phyloP scores from a whole-genome alignment of 2,113 vertebrate species.

The Cygnus buccinator region DNA sequence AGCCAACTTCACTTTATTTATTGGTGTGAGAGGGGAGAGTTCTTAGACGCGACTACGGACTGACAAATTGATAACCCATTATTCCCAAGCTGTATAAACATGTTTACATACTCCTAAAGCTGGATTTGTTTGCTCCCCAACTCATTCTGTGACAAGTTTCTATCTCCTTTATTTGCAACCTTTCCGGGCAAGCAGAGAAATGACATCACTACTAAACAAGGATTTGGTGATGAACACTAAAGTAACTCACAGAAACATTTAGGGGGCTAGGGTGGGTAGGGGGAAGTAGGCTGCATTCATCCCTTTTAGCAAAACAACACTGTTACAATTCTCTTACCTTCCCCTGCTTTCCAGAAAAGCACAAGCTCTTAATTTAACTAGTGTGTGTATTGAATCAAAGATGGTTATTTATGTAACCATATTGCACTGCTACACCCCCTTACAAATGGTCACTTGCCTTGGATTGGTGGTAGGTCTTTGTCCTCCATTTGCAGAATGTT shows the following conservation, averaged over 20 bases:
- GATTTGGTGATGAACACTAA: conserved; percentile 54
- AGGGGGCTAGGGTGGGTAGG: background rate
- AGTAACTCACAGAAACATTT: background rate
- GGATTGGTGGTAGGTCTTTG: conserved; percentile 25
- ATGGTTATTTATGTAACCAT: conserved; percentile 38
- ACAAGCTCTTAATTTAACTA: conserved; percentile 73
- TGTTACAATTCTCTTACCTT: conserved; percentile 18
- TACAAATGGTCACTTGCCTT: conserved; percentile 7
- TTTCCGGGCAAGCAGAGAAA: conserved; percentile 45
- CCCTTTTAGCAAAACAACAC: conserved; percentile 32
- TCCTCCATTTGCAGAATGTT: conserved; percentile 9
- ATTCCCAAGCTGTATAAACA: conserved; percentile 65
- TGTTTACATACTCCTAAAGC: conserved; percentile 76
- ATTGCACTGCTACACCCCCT: conserved; percentile 36
- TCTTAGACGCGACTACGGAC: conserved; percentile 6
- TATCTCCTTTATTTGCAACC: conserved; percentile 56
- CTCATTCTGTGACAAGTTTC: conserved; percentile 38
- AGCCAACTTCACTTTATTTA: conserved; percentile 24
- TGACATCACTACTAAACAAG: background rate
- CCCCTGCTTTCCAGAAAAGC: conserved; percentile 73
- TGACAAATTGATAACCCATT: background rate
- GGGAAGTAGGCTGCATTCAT: background rate
- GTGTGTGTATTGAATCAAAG: conserved; percentile 12
- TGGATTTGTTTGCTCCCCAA: background rate
- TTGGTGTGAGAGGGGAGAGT: background rate